Evolutionary conservation across 2,888 invertebrate genomes (phyloP), one percentile per base, ranked within the genome.

Genomic region (Parochlus steinenii): DNA sequence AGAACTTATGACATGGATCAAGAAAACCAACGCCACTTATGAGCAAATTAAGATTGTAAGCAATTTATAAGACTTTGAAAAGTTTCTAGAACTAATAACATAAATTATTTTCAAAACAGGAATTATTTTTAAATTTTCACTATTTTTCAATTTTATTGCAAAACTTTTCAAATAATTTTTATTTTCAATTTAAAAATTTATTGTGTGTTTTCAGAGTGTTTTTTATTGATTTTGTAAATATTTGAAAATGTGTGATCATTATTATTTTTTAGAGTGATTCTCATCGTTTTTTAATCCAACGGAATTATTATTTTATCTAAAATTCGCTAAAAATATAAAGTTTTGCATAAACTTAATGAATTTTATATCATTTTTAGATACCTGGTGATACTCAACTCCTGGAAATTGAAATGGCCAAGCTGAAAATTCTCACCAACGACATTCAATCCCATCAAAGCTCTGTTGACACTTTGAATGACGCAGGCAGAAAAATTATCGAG

Each of bases 401-500:
- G 36, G 98, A 98, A 56, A 83, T 97, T 26, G 95, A 97, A 53
- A 63, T 95, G 33, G 92, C 95, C 23, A 95, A 95, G 62, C 66
- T 93, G 26, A 95, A 93, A 63, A 90, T 95, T 3, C 56, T 97
- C 16, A 81, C 90, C 42, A 97, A 97, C 58, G 97, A 98, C 55
- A 90, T 97, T 43, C 85, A 89, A 48, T 90, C 95, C 0, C 97
- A 97, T 62, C 89, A 93, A 54, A 80, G 83, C 36, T 87, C 85
- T 48, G 85, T 97, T 3, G 92, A 93, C 52, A 87, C 92, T 0
- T 64, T 97, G 38, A 93, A 92, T 56, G 89, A 92, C 54, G 95
- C 95, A 18, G 95, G 92, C 39, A 67, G 83, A 29, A 85, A 87
- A 57, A 71, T 95, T 34, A 82, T 93, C 41, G 83, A 86, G 54